Base-by-base conservation (phyloP, 2,113 vertebrate genomes). In the Pygoscelis antarcticus region DNA sequence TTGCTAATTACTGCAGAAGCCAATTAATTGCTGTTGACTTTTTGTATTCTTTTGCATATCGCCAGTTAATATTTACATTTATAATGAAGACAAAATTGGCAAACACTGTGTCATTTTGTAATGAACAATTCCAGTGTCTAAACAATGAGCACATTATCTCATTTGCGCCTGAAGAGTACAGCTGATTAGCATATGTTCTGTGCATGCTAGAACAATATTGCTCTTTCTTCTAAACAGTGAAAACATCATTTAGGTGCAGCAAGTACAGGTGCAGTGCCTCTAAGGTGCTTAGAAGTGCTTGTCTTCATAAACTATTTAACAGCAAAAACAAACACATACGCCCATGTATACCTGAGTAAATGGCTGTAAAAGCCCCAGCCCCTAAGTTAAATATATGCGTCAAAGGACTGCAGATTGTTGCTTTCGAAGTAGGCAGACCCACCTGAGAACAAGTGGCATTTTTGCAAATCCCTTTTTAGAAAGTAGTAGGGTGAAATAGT, bases 11-110 rank as follows among this genome's bases (percentile, higher is more conserved):
- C 98, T 98, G 98, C 98, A 98, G 98, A 98, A 99, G 98, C 98
- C 98, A 99, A 99, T 99, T 99, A 99, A 99, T 99, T 99, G 98
- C 98, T 98, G 98, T 99, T 98, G 98, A 99, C 98, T 98, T 98
- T 99, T 98, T 99, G 98, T 98, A 98, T 98, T 99, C 98, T 98
- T 99, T 98, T 98, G 98, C 98, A 98, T 99, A 99, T 99, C 98
- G 5, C 97, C 98, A 98, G 98, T 98, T 99, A 98, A 99, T 99
- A 99, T 99, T 99, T 99, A 99, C 98, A 99, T 99, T 98, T 99
- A 98, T 99, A 99, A 99, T 99, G 98, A 98, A 99, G 98, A 99
- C 98, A 98, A 98, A 99, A 99, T 99, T 99, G 98, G 98, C 98
- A 99, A 99, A 99, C 98, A 99, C 98, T 98, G 98, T 98, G 98